Evolutionary conservation across 2,113 vertebrate species (phyloP), one percentile per base, ranked within the genome.

Genomic region (Isichthys henryi): DNA sequence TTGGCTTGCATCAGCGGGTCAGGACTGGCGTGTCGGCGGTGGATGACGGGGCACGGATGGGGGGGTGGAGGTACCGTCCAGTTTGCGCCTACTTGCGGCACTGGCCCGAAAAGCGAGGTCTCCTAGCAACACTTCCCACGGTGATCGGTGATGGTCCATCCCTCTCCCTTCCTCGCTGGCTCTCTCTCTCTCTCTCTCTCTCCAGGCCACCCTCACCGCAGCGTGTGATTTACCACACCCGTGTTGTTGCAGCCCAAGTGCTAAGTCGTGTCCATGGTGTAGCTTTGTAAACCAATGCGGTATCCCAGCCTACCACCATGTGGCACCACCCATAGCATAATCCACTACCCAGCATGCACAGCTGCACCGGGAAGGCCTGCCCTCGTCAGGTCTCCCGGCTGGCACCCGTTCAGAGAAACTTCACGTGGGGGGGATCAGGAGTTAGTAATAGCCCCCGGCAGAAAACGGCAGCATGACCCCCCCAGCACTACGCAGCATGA

Each of bases 391-490:
- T 77, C 11, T 43, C 74, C 5, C 5, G 4, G 74, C 27, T 15
- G 0, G 74, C n/a, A 17, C 13, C 35, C 31, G 35, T 39, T 39
- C 27, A 0, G 70, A 10, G 62, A 70, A 70, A 10, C 62, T 62
- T n/a, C 92, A 93, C 92, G 91, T 88, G 88, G 66, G 89, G 89
- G 90, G 58, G 19, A n/a, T 48, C 39, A 13, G 56, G 89, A 89
- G 89, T 86, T 52, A 84, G 88, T 87, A 80, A 66, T 46, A 43
- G 15, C 74, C 89, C 90, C 85, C 88, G 27, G 77, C 27, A 53
- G 43, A 62, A 85, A 70, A 3, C 27, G 1, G 27, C n/a, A 70
- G 62, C n/a, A 70, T 27, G 62, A 11, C n/a, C 62, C n/a, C 31
- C 48, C 45, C 83, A 86, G 23, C 48, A 15, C 23, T 13, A 86